Evolutionary conservation across 2,888 invertebrate genomes (phyloP).

Genomic region (Leptopilina syphax): DNA sequence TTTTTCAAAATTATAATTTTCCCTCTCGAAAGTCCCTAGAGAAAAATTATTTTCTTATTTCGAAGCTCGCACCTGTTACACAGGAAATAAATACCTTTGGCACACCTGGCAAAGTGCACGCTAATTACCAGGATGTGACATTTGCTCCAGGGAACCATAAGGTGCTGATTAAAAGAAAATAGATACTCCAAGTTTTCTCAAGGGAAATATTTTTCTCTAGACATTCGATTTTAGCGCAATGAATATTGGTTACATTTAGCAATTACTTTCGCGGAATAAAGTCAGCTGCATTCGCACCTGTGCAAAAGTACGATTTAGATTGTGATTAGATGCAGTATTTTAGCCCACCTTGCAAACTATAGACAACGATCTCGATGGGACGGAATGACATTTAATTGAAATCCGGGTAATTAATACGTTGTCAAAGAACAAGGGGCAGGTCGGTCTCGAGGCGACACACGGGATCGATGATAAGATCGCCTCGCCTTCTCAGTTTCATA

Average conservation of each 20-base stretch:
- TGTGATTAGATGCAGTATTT: constrained; percentile 45
- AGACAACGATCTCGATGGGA: constrained; percentile 21
- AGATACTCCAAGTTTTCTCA: no score
- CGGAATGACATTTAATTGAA: constrained; percentile 46
- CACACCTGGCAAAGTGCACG: constrained; percentile 16
- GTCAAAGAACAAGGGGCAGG: constrained; percentile 42
- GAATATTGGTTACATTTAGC: no score
- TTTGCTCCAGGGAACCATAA: not conserved
- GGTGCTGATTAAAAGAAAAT: no score
- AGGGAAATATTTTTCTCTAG: no score
- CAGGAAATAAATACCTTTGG: not conserved
- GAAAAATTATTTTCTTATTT: no score
- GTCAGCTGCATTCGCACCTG: not conserved
- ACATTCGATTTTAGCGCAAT: no score
- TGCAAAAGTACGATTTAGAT: not conserved
- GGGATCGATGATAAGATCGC: constrained; percentile 41
- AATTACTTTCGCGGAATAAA: not conserved
- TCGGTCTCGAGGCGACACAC: constrained; percentile 20
- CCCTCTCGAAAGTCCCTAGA: no score
- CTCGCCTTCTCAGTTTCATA: constrained; percentile 44
- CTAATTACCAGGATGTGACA: constrained; percentile 32
- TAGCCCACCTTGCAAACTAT: constrained; percentile 30
- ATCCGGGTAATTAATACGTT: constrained; percentile 48
- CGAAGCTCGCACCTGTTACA: constrained; percentile 27
- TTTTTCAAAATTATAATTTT: no score